These are phyloP conservation scores for Upupa epops DNA, from an alignment of 2,113 vertebrate species.

Conservation along the genomic window DNA sequence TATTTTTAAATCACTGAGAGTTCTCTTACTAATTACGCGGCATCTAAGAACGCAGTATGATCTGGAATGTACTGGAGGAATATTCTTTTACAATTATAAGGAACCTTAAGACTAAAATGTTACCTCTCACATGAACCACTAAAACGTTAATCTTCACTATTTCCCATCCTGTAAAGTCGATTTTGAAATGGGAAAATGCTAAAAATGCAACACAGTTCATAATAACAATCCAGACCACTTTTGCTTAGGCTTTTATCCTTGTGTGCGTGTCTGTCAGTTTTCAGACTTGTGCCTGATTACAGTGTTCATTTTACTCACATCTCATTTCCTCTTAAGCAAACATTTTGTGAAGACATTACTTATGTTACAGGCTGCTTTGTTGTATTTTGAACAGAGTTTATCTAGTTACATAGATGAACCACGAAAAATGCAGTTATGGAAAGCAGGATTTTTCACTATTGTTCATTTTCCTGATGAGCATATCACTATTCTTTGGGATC, in stretches of 20 bases:
- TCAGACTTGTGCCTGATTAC: neutral
- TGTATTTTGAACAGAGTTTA: conserved; percentile 78
- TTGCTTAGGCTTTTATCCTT: neutral
- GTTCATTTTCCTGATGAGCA: conserved; percentile 86
- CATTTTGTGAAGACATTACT: neutral
- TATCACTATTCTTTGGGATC: conserved; percentile 92
- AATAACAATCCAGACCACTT: neutral
- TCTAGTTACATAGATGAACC: conserved; percentile 82
- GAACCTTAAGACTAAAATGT: no score
- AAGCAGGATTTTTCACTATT: conserved; percentile 88
- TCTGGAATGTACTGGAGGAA: neutral
- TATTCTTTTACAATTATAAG: neutral
- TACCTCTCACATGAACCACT: neutral
- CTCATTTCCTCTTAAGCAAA: neutral
- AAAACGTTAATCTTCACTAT: neutral
- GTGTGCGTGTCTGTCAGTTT: neutral
- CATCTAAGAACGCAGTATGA: neutral
- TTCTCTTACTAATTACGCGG: neutral
- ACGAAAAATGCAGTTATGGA: conserved; percentile 85
- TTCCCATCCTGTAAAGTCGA: neutral
- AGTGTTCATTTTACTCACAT: neutral
- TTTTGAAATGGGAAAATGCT: neutral
- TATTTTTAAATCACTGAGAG: neutral
- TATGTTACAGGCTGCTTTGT: neutral
- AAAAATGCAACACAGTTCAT: neutral